Percentiles rank a stretch among this genome's conserved stretches.
These are phyloP conservation scores for Hucho hucho DNA, from an alignment of 2,113 vertebrate genomes.

Conservation along the genomic window DNA sequence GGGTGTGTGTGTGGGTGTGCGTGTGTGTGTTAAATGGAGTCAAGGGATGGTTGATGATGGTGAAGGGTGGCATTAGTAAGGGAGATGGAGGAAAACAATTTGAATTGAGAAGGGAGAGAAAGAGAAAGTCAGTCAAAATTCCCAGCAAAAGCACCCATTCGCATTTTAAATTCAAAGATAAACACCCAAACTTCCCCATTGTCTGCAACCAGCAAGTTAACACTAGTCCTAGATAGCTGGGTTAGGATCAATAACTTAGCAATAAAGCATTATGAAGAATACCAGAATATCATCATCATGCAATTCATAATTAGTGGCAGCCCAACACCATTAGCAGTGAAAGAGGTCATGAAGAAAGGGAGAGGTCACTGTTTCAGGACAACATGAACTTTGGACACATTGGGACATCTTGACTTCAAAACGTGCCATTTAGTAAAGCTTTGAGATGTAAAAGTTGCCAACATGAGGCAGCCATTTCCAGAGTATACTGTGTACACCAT, in stretches of 20 bases:
- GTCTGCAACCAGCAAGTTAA: conserved; percentile 12
- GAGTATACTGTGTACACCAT: not conserved
- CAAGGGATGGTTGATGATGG: conserved; percentile 21
- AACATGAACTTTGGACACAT: not conserved
- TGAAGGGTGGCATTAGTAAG: conserved; percentile 31
- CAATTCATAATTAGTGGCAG: conserved; percentile 42
- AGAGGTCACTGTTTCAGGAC: not conserved
- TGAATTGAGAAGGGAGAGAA: conserved; percentile 25
- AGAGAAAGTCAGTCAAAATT: conserved; percentile 56
- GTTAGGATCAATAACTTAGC: not conserved
- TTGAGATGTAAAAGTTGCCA: not conserved
- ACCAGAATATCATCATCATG: conserved; percentile 34
- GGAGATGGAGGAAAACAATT: conserved; percentile 15
- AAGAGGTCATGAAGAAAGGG: not conserved
- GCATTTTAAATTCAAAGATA: conserved; percentile 37
- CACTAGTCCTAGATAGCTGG: not conserved
- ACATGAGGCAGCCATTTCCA: not conserved
- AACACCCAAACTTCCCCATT: conserved; percentile 17
- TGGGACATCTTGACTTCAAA: not conserved
- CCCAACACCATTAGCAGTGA: conserved; percentile 27
- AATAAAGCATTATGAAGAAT: not conserved
- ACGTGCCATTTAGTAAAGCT: not conserved
- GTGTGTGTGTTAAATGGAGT: conserved; percentile 9
- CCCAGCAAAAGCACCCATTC: conserved; percentile 52
- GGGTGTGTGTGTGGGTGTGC: not conserved